Base-by-base conservation (phyloP, 2,113 vertebrate genomes). In the Anhinga anhinga region DNA sequence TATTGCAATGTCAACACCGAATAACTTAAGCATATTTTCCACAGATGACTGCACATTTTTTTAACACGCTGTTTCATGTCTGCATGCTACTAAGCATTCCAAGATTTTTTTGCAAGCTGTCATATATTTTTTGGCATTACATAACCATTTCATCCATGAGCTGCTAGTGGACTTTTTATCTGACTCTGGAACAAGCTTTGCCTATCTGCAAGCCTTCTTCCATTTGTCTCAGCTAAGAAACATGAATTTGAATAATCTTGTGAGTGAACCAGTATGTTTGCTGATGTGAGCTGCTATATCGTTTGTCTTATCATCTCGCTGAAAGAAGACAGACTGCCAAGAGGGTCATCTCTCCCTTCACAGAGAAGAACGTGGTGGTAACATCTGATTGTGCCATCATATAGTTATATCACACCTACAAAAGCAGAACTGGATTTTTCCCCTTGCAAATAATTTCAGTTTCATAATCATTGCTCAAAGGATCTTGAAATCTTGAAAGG, bases 1-100 rank as follows among this genome's bases (percentile, higher is more conserved):
- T 96, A 88, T 97, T 92, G 83, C 94, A 82, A 72, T 79, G 82
- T 86, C 93, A 94, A 93, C 95, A 91, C 91, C 19, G 77, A 92
- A 95, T 96, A 97, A 96, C 90, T 92, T 97, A 94, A 93, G 92
- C 83, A 85, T 93, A 93, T 95, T 95, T 96, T 91, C 90, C 83
- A 93, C 93, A 94, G 83, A 95, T 96, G 96, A 95, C 77, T 96
- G 82, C 73, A 95, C 95, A 36, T 49, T 83, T 96, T 97, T 96
- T 96, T 96, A 88, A 94, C 95, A 86, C 47, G 2, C 80, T 74
- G 56, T 79, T 94, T 95, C 91, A 91, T 86, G 86, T 95, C 89
- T 97, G 87, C 0, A 1, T 88, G 71, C 83, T 95, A 81, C 93
- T 70, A 78, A 95, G 90, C 93, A 90, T 79, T 93, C 83, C 94